Percentiles rank a stretch among this genome's conserved stretches.
These are phyloP conservation scores for Scarus forsteni DNA, from an alignment of 2,797 vertebrate genomes.

Conservation along the genomic window DNA sequence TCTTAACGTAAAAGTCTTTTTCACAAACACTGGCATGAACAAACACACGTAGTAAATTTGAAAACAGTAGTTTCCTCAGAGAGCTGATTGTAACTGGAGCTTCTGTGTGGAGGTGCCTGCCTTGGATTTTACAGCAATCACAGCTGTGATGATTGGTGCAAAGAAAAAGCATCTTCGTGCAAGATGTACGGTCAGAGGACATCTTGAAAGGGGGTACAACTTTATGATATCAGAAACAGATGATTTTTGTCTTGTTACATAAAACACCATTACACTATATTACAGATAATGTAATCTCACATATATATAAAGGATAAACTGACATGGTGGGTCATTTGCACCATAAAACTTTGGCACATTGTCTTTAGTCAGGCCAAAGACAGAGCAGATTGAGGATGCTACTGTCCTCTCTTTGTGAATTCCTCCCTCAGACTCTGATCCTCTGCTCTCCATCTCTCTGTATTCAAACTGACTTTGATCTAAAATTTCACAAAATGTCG, in stretches of 20 bases:
- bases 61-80: background rate
- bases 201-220: too few species aligned
- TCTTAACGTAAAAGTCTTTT: background rate
- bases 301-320: background rate
- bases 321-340: background rate
- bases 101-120: background rate
- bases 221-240: background rate
- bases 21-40: background rate
- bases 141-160: background rate
- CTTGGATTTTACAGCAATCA: background rate
- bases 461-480: conserved; percentile 4
- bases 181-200: background rate
- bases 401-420: background rate
- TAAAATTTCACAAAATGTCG: conserved; percentile 11
- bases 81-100: background rate
- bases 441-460: background rate
- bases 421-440: background rate
- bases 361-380: background rate
- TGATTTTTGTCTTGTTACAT: background rate
- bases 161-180: background rate
- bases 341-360: background rate
- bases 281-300: background rate
- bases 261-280: background rate
- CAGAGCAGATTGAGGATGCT: background rate
- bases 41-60: background rate